Conservation (phyloP, 2,888 invertebrate species). For the Phlogophora meticulosa region DNA sequence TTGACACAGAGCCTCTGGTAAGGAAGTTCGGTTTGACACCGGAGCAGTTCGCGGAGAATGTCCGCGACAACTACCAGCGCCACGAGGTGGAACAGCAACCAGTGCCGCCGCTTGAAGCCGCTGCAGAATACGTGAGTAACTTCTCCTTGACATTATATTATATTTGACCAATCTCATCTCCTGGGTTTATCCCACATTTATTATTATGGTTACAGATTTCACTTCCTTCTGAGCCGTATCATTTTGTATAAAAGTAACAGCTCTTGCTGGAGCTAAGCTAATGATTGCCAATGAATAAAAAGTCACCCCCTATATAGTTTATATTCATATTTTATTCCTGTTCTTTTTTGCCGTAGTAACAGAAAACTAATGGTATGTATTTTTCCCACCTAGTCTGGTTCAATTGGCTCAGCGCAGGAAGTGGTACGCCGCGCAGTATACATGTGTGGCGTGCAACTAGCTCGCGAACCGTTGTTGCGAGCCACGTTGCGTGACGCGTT, state of each 20-base stretch:
- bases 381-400: slow-evolving; percentile 67
- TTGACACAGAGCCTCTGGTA: slow-evolving; percentile 93
- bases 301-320: too few species aligned
- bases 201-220: too few species aligned
- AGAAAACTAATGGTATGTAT: too few species aligned
- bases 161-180: too few species aligned
- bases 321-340: too few species aligned
- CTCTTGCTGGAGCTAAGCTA: too few species aligned
- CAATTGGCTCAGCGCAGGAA: slow-evolving; percentile 92
- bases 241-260: too few species aligned
- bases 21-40: slow-evolving; percentile 98
- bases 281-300: too few species aligned
- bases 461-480: slow-evolving; percentile 97
- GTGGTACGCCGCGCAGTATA: slow-evolving; percentile 97
- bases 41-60: slow-evolving; percentile 98
- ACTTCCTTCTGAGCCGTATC: too few species aligned
- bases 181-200: neutral
- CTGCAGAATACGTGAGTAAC: slow-evolving; percentile 93
- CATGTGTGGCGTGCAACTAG: slow-evolving; percentile 98
- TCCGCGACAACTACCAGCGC: slow-evolving; percentile 98
- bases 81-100: slow-evolving; percentile 98
- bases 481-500: slow-evolving; percentile 96
- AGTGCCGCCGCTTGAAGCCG: slow-evolving; percentile 95
- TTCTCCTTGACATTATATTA: neutral
- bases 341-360: too few species aligned